These are phyloP conservation scores for Hydrotaea diabolus DNA, from an alignment of 2,888 invertebrate genomes.

Conservation along the genomic window DNA sequence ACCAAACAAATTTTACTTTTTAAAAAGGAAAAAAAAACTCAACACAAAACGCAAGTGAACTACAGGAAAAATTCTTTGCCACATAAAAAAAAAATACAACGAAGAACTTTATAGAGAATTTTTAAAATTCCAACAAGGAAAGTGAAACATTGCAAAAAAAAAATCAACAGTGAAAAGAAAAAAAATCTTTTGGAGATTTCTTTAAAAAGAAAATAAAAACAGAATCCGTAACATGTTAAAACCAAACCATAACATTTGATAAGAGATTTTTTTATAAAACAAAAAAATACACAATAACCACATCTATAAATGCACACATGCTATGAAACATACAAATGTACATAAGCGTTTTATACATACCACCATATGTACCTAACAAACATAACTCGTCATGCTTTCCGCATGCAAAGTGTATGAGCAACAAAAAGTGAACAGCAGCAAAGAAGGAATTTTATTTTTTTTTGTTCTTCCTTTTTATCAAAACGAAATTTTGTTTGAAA, in stretches of 20 bases:
- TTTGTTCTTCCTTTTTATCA: no score
- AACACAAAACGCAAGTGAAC: no score
- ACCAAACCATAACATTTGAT: conserved; percentile 22
- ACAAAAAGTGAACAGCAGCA: no score
- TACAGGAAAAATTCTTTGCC: no score
- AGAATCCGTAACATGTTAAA: background rate
- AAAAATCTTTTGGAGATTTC: background rate
- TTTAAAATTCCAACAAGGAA: background rate
- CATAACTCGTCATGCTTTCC: no score
- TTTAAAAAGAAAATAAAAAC: background rate
- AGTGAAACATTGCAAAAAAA: background rate
- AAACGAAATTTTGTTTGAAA: background rate
- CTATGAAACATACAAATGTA: background rate
- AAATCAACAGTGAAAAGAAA: background rate
- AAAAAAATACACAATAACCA: background rate
- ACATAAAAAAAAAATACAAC: conserved; percentile 13
- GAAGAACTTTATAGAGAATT: no score
- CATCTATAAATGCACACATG: background rate
- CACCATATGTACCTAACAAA: background rate
- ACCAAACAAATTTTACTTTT: no score
- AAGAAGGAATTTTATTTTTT: no score
- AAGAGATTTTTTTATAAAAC: conserved; percentile 9
- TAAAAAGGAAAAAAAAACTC: no score
- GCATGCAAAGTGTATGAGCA: no score
- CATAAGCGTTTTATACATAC: background rate